Base-by-base conservation (phyloP, 2,113 vertebrate genomes). In the Pterocles burchelli region DNA sequence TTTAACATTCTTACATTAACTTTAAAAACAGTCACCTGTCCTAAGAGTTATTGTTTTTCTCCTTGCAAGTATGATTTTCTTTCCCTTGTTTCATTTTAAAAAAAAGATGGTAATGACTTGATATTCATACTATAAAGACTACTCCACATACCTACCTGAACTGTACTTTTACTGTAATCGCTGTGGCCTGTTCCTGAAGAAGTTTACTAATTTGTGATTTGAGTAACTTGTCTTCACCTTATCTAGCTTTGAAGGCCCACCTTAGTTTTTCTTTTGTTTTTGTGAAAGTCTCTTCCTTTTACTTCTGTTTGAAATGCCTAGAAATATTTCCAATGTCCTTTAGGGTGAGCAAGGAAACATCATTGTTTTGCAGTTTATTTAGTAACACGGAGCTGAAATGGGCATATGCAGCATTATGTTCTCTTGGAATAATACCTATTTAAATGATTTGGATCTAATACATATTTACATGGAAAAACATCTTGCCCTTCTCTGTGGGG, bases 391-490 rank as follows among this genome's bases (percentile, higher is more conserved):
- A 95, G 81, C 46, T 83, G 88, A 96, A 97, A 95, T 93, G 90
- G 93, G 77, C 94, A 87, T 70, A 59, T 92, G 82, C 85, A 94
- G 75, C 48, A 68, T 96, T 88, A 14, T 91, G 85, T 97, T 96
- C 95, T 97, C 97, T 88, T 95, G 79, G 88, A 94, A 86, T 96
- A 96, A 74, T 93, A 89, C 90, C 63, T 91, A 24, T 94, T 97
- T 97, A 97, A 96, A 92, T 94, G 48, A 94, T 93, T 97, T 96
- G 90, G 65, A 91, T 95, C 94, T 95, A 90, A 94, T 93, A 88
- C 67, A 92, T 96, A 97, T 94, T 97, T 96, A 93, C 88, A 70
- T 96, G 76, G 86, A 95, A 96, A 95, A 95, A 85, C 22, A 52
- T 94, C 94, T 96, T 96, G 88, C 78, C 66, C 90, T 95, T 95